Conservation (phyloP, 2,888 invertebrate genomes). For the Azorinus chamasolen region DNA sequence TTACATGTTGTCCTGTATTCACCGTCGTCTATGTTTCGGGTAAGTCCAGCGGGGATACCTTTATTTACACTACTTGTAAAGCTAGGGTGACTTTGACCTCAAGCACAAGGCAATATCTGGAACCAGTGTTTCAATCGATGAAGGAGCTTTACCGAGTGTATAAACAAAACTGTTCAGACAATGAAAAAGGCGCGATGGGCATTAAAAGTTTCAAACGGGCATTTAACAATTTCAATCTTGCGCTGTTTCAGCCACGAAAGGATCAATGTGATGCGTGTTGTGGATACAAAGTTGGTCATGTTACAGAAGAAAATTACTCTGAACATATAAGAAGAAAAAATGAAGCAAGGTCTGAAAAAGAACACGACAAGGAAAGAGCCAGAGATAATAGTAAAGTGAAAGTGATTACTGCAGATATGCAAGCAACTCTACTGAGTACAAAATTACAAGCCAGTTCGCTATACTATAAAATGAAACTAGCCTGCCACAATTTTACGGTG, state of each 20-base stretch:
- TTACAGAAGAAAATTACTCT: constrained; percentile 33
- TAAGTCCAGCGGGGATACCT: too few relatives aligned
- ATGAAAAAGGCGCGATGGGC: too few relatives aligned
- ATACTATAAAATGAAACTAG: constrained; percentile 60
- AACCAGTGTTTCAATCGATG: too few relatives aligned
- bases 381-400: neutral
- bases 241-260: constrained; percentile 39
- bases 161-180: too few relatives aligned
- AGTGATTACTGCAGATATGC: constrained; percentile 40
- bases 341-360: constrained; percentile 23
- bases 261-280: constrained; percentile 47
- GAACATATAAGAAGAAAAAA: constrained; percentile 26
- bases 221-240: too few relatives aligned
- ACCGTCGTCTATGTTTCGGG: too few relatives aligned
- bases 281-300: constrained; percentile 24
- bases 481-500: constrained; percentile 56
- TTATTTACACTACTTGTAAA: too few relatives aligned
- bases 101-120: too few relatives aligned
- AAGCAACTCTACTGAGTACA: constrained; percentile 36
- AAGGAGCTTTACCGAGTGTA: too few relatives aligned
- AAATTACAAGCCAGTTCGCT: constrained; percentile 38
- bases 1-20: too few relatives aligned
- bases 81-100: too few relatives aligned
- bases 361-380: constrained; percentile 26
- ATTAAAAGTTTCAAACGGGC: too few relatives aligned